Conservation (phyloP, 1,140 invertebrate species). For the Leptestheria dahalacensis region DNA sequence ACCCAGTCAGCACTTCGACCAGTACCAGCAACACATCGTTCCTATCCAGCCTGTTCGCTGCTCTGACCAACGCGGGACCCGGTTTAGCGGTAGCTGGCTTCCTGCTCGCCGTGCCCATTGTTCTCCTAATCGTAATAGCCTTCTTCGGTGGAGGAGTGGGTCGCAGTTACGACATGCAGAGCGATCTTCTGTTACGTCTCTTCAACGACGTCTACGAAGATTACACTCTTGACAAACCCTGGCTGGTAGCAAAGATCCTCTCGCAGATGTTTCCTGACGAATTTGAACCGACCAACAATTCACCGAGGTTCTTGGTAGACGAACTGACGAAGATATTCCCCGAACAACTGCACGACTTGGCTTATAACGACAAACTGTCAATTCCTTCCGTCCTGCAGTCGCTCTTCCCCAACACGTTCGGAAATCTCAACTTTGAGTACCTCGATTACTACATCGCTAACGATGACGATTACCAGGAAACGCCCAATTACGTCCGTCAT, state of each 20-base stretch:
- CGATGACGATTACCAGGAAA: not conserved
- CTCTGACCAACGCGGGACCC: not conserved
- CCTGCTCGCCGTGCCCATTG: not conserved
- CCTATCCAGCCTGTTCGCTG: not conserved
- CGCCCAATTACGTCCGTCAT: not conserved
- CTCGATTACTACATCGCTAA: not conserved
- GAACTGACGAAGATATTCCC: constrained; percentile 3
- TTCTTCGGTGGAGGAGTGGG: not conserved
- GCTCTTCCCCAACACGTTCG: not conserved
- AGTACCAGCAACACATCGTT: not conserved
- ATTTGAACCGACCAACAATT: not conserved
- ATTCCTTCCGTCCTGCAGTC: not conserved
- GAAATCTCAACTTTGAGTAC: not conserved
- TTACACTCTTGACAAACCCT: not conserved
- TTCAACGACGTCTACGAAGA: constrained; percentile 9
- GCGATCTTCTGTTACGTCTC: not conserved
- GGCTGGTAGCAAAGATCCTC: constrained; percentile 2
- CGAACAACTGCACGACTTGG: not conserved
- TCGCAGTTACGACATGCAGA: not conserved
- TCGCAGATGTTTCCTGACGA: constrained; percentile 10
- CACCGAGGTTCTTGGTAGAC: not conserved
- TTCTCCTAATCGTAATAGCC: not conserved
- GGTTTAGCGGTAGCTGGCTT: not conserved
- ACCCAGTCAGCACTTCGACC: not conserved
- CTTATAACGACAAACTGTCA: not conserved